Evolutionary conservation across 2,797 vertebrate genomes (phyloP).

Genomic region (Emys orbicularis): DNA sequence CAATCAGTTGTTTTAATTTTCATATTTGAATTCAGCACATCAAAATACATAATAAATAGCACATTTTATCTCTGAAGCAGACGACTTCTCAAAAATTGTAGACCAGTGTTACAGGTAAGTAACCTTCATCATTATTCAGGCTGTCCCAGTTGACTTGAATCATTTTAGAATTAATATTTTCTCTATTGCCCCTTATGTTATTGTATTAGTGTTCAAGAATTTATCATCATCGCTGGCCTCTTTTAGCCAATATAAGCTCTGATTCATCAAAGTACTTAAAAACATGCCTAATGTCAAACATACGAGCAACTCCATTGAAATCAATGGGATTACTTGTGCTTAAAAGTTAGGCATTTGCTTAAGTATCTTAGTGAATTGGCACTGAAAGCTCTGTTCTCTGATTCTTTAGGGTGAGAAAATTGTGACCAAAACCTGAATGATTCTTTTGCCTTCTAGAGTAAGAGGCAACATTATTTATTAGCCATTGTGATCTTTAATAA

Average conservation of each 20-base stretch:
- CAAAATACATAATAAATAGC: too few species aligned
- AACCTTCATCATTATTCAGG: not conserved
- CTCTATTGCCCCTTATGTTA: not conserved
- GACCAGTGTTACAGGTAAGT: too few species aligned
- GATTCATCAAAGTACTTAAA: not conserved
- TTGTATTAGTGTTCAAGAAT: not conserved
- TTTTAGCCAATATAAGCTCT: not conserved
- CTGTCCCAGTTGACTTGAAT: not conserved
- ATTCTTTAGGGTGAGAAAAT: not conserved
- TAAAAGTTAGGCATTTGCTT: not conserved
- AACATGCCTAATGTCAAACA: not conserved
- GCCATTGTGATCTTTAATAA: not conserved
- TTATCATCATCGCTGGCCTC: not conserved
- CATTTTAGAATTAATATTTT: not conserved
- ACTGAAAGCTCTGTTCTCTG: not conserved
- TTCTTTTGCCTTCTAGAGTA: not conserved
- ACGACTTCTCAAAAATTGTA: too few species aligned
- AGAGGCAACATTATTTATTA: not conserved
- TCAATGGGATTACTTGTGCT: not conserved
- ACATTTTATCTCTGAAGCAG: too few species aligned
- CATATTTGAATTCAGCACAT: too few species aligned
- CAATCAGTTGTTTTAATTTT: too few species aligned
- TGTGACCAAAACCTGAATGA: not conserved
- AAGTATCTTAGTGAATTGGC: not conserved
- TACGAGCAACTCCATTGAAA: not conserved